A percentile compares a stretch with the other conserved stretches of the same genome.
phyloP scores from a whole-genome alignment of 2,888 invertebrate species.

The Acleris emargana region DNA sequence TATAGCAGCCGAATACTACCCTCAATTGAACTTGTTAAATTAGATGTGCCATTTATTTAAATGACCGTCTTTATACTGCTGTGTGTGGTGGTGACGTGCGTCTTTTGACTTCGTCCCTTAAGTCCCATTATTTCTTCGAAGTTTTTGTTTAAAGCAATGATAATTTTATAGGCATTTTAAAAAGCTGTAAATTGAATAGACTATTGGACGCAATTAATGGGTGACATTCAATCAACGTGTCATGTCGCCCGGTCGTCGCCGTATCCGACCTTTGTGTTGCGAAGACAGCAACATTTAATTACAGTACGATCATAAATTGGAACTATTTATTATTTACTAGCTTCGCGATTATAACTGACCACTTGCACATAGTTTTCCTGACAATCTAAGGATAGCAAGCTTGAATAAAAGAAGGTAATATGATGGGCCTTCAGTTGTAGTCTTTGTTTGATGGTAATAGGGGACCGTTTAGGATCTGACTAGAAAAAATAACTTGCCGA shows the following conservation, averaged over 20 bases:
- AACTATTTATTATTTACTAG: not conserved
- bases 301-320: not conserved
- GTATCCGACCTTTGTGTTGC: slow-evolving; percentile 1
- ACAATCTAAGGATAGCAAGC: no score
- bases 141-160: not conserved
- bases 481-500: no score
- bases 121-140: not conserved
- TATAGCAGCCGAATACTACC: no score
- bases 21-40: no score
- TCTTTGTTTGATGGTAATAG: no score
- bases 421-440: no score
- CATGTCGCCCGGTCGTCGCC: not conserved
- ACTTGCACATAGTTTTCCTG: no score
- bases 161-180: not conserved
- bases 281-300: not conserved
- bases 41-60: no score
- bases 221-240: slow-evolving; percentile 19
- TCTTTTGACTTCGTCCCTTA: not conserved
- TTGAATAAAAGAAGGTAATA: no score
- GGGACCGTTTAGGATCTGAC: no score
- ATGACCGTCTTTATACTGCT: no score
- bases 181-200: slow-evolving; percentile 1
- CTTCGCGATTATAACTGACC: not conserved
- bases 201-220: not conserved
- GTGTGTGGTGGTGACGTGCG: no score